phyloP scores from a whole-genome alignment of 2,888 invertebrate genomes.

The Sturmia bella region DNA sequence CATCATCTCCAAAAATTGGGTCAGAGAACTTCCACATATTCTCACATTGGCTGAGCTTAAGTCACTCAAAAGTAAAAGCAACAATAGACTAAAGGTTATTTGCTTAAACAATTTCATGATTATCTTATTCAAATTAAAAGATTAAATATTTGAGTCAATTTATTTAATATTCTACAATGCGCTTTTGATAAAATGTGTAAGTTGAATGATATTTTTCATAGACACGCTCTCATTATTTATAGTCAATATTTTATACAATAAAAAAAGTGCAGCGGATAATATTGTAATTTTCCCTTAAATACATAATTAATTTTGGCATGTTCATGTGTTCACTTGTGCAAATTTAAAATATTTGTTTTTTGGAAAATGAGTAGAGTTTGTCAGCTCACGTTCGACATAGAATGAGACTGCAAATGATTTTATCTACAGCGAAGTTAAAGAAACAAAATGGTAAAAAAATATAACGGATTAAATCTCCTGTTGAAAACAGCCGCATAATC shows the following conservation, averaged over 20 bases:
- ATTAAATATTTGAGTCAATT: not conserved
- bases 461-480: no score
- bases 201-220: conserved; percentile 6
- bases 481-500: no score
- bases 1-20: conserved; percentile 11
- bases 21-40: conserved; percentile 24
- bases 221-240: conserved; percentile 21
- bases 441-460: no score
- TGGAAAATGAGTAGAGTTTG: not conserved
- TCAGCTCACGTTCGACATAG: no score
- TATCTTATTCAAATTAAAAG: not conserved
- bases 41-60: conserved; percentile 6
- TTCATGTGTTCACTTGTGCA: conserved; percentile 21
- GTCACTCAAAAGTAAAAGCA: conserved; percentile 17
- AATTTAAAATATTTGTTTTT: not conserved
- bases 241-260: not conserved
- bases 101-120: conserved; percentile 5
- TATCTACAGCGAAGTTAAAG: no score
- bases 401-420: no score
- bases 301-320: conserved; percentile 43
- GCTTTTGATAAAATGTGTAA: not conserved
- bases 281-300: conserved; percentile 38
- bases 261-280: not conserved
- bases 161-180: not conserved
- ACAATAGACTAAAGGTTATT: not conserved